These are phyloP conservation scores for Diarsia mendica DNA, from an alignment of 2,888 invertebrate species.

Conservation along the genomic window DNA sequence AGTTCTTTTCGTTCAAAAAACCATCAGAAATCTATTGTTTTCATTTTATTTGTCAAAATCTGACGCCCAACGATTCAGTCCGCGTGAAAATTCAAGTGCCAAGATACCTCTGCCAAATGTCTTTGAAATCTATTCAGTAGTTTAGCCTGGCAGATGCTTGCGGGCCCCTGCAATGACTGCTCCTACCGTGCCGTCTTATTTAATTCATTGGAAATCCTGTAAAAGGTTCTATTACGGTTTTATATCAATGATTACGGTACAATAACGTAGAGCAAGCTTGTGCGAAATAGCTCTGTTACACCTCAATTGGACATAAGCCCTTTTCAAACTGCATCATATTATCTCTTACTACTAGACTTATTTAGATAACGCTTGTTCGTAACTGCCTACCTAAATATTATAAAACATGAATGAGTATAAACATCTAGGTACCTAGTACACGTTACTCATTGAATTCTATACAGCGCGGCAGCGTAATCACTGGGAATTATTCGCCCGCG, in stretches of 20 bases:
- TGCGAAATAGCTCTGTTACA: neutral
- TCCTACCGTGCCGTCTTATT: no score
- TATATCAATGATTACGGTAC: no score
- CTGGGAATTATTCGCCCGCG: constrained; percentile 30
- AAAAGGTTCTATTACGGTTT: no score
- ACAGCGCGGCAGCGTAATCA: constrained; percentile 15
- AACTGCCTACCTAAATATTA: neutral
- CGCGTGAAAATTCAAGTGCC: neutral
- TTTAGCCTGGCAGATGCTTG: no score
- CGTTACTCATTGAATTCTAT: constrained; percentile 20
- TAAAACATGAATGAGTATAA: constrained; percentile 3
- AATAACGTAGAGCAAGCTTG: no score
- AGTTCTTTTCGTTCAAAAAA: neutral
- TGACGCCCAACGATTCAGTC: neutral
- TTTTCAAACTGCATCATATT: neutral
- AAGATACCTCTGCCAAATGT: constrained; percentile 36
- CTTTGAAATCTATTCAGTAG: constrained; percentile 9
- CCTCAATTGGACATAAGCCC: neutral
- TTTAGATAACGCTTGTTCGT: no score
- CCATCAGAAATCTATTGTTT: neutral
- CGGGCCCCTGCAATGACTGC: no score
- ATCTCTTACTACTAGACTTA: no score
- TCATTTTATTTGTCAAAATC: constrained; percentile 1
- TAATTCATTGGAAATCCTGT: no score
- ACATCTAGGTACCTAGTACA: neutral